Base-by-base conservation (phyloP, 2,888 invertebrate species). In the Agonopterix alstromeriana region DNA sequence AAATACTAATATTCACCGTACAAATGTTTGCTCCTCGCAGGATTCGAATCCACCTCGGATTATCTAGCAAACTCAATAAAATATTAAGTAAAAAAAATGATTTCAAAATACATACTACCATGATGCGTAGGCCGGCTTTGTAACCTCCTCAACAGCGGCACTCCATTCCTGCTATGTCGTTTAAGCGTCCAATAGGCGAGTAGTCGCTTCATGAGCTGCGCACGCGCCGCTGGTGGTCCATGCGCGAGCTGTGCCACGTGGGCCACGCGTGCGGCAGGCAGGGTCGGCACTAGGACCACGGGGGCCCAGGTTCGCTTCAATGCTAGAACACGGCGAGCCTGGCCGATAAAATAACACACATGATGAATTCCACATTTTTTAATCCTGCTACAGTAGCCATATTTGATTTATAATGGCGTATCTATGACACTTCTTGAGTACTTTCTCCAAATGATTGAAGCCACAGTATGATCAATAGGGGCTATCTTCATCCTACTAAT, bases 131-230 rank as follows among this genome's bases (percentile, higher is more conserved):
- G 70, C 35, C 75, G 56, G 45, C 77, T 77, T 60, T 77, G 77
- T 56, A 78, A 51, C 5, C 98, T 86, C 42, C 98, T 82, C 51
- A 99, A 80, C 51, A 99, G 88, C 0, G 99, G 99, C 8, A 98
- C 98, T 0, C 99, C 99, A 70, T 98, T 98, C 46, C 99, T 88
- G 54, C 95, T 95, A 71, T 98, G 97, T 1, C 99, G 87, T 78
- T 99, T 99, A 42, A 99, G 85, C 3, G 97, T 98, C 99, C 99
- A 99, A 73, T 98, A 99, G 0, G 97, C 96, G 48, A 98, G 93
- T 10, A 99, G 88, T 2, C 97, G 90, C 70, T 95, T 95, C 64
- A 98, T 93, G 63, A 99, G 94, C 60, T 95, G 94, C 17, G 95
- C 94, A 54, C 95, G 93, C 65, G 95, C 95, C 14, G 94, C 91